phyloP scores from a whole-genome alignment of 1,140 invertebrate genomes.

The Spodoptera frugiperda region DNA sequence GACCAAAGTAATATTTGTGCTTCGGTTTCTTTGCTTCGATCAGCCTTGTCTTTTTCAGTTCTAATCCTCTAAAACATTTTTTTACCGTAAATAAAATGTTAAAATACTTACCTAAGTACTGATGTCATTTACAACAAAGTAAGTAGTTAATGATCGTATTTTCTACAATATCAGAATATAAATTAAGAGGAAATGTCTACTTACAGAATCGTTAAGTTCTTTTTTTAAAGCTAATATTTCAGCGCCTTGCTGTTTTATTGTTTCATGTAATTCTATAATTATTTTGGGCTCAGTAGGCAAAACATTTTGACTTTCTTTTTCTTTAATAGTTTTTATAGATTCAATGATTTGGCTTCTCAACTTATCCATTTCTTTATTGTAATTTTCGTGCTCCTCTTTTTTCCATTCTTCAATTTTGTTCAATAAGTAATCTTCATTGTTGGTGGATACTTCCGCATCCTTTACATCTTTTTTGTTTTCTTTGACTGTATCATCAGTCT shows the following conservation, averaged over 20 bases:
- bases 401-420: conserved; percentile 81
- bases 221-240: conserved; percentile 75
- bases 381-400: conserved; percentile 81
- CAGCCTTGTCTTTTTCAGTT: conserved; percentile 61
- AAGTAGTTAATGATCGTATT: too few relatives aligned
- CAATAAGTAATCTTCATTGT: conserved; percentile 69
- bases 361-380: conserved; percentile 78
- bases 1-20: conserved; percentile 70
- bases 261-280: conserved; percentile 73
- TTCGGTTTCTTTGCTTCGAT: conserved; percentile 70
- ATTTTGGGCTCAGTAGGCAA: conserved; percentile 70
- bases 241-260: conserved; percentile 72
- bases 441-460: conserved; percentile 73
- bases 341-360: conserved; percentile 76
- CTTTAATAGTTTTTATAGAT: conserved; percentile 72
- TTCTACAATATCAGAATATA: too few relatives aligned
- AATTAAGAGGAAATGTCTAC: conserved; percentile 37
- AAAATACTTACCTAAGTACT: neutral
- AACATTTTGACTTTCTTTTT: conserved; percentile 57
- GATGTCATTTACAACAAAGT: too few relatives aligned
- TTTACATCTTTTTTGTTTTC: conserved; percentile 55
- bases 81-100: too few relatives aligned
- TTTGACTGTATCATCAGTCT: neutral
- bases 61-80: conserved; percentile 66
- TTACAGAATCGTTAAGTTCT: conserved; percentile 67